Evolutionary conservation across 37 sponge, comb jelly and placozoan species (phyloP), one percentile per base, ranked within the genome.

Genomic region (Petrosia ficiformis): DNA sequence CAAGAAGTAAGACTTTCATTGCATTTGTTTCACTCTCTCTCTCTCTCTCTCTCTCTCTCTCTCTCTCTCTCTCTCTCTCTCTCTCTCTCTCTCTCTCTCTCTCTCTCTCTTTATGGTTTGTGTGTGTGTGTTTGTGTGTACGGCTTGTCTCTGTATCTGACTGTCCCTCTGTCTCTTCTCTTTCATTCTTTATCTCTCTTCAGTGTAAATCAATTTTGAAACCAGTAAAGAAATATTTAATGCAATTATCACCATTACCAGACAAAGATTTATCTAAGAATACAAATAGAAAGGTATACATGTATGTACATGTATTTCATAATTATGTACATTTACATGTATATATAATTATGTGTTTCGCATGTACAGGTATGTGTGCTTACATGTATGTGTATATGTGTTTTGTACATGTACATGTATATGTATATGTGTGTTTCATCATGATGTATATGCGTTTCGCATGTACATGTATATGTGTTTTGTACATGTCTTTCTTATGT

Each of bases 211-310:
- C 82, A 10, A 29, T 89, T 70, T 61, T 96, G 77, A 64, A 86
- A 58, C 97, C 97, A 22, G 93, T 93, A 19, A 83, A 89, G 78
- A 86, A 84, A 37, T 73, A 75, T 5, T 57, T 96, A 60, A 58
- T 59, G 26, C 70, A 66, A 2, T 69, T 96, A 4, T 65, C 75
- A 29, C 78, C 77, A 72, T 35, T 56, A 63, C 65, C 64, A 40
- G 65, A 57, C 61, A 75, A 56, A 36, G 69, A 42, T 14, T 1
- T 41, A n/a, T n/a, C n/a, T 65, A 59, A 65, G 38, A 61, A 64
- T 57, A 4, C 59, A 40, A 48, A 22, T 37, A 25, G 60, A 80
- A 14, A 61, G 71, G 71, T n/a, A 2, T 44, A 39, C 44, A 22
- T 70, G 54, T 48, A 48, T 19, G 14, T 16, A n/a, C n/a, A n/a